A percentile compares a stretch with the other conserved stretches of the same genome.
These are phyloP conservation scores for Micrastur ruficollis DNA, from an alignment of 2,797 vertebrate species.

Conservation along the genomic window DNA sequence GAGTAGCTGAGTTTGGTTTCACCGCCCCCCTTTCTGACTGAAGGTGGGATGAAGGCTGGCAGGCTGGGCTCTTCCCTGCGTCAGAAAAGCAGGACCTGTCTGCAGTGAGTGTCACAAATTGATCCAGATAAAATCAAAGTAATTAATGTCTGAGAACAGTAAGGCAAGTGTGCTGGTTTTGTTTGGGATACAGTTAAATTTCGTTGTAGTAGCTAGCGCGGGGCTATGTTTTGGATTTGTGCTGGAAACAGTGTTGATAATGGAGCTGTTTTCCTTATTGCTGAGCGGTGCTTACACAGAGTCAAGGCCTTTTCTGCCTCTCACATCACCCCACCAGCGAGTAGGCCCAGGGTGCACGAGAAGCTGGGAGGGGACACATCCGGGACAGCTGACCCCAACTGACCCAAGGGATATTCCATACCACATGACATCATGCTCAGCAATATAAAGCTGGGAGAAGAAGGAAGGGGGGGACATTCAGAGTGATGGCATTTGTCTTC, in stretches of 20 bases:
- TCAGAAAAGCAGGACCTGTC: neutral
- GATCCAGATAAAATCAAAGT: neutral
- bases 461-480: neutral
- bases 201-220: neutral
- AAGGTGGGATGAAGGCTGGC: neutral
- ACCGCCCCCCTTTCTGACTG: neutral
- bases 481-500: neutral
- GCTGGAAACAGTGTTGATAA: neutral
- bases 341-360: neutral
- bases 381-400: fast-evolving
- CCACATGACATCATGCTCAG: neutral
- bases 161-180: neutral
- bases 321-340: too few relatives aligned
- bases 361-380: neutral
- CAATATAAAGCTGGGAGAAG: neutral
- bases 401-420: neutral
- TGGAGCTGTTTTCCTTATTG: neutral
- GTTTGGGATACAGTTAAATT: neutral
- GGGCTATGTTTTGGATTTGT: neutral
- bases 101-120: neutral
- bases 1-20: neutral
- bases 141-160: neutral
- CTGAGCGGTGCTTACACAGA: neutral
- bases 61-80: neutral
- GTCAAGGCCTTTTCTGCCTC: neutral